Conservation (phyloP, 2,888 invertebrate species). For the Nomada ruficornis region DNA sequence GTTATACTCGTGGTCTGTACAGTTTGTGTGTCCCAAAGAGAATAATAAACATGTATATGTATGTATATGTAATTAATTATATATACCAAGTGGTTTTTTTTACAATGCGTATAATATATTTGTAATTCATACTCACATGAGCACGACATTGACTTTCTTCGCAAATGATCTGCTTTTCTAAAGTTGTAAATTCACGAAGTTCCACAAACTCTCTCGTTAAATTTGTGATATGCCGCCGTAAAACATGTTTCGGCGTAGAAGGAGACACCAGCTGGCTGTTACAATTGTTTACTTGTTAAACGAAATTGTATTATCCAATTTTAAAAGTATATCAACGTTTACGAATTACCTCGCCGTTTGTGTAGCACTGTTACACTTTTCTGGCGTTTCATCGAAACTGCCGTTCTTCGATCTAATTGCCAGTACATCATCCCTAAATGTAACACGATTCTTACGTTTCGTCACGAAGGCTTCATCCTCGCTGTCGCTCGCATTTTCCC, state of each 20-base stretch:
- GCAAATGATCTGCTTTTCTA: conserved; percentile 86
- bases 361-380: conserved; percentile 40
- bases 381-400: conserved; percentile 77
- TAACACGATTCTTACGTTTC: conserved; percentile 49
- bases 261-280: conserved; percentile 62
- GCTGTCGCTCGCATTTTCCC: conserved; percentile 41
- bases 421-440: conserved; percentile 51
- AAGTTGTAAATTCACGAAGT: conserved; percentile 86
- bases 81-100: no score
- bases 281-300: no score
- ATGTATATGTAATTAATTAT: no score
- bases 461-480: conserved; percentile 54
- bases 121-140: neutral
- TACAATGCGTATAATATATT: no score
- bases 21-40: no score
- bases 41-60: no score
- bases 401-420: conserved; percentile 11
- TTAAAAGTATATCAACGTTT: no score
- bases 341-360: conserved; percentile 38
- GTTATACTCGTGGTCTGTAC: no score
- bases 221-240: conserved; percentile 83
- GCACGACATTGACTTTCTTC: conserved; percentile 22
- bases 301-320: no score
- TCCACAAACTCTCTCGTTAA: conserved; percentile 86
- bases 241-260: conserved; percentile 77